Conservation (phyloP, 2,888 invertebrate species). For the Ormyrus nitidulus region DNA sequence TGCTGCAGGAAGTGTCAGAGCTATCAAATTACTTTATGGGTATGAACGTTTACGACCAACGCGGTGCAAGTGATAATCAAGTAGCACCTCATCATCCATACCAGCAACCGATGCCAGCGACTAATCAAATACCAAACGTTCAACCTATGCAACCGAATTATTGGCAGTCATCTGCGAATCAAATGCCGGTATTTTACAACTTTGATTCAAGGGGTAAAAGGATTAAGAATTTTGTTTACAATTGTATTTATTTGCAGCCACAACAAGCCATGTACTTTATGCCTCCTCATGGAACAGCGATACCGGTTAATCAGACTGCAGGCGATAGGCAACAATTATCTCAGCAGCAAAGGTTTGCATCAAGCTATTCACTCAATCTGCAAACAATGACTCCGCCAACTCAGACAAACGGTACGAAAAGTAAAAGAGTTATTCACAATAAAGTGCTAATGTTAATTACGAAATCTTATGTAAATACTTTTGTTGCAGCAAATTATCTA, state of each 20-base stretch:
- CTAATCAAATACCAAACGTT: conserved; percentile 64
- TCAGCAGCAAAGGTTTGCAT: conserved; percentile 67
- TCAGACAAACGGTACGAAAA: conserved; percentile 67
- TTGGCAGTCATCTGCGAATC: conserved; percentile 72
- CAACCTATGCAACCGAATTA: conserved; percentile 67
- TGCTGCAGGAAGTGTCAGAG: conserved; percentile 67
- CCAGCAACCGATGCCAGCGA: conserved; percentile 64
- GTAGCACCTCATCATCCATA: conserved; percentile 67
- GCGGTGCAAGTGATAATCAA: conserved; percentile 65
- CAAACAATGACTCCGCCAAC: conserved; percentile 71
- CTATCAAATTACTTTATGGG: conserved; percentile 72
- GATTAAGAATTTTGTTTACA: not conserved
- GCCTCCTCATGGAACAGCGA: conserved; percentile 69
- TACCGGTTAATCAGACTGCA: conserved; percentile 68
- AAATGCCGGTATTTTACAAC: conserved; percentile 65
- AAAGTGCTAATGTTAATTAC: not conserved
- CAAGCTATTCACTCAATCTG: conserved; percentile 70
- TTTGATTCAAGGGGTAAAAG: not conserved
- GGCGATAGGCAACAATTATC: conserved; percentile 65
- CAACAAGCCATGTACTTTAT: conserved; percentile 74
- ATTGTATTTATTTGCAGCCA: conserved; percentile 60
- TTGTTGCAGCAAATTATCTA: conserved; percentile 69
- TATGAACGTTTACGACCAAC: conserved; percentile 72
- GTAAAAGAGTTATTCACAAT: conserved; percentile 8
- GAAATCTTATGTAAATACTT: not conserved